Evolutionary conservation across 2,888 invertebrate genomes (phyloP), one percentile per base, ranked within the genome.

Genomic region (Agrotis exclamationis): DNA sequence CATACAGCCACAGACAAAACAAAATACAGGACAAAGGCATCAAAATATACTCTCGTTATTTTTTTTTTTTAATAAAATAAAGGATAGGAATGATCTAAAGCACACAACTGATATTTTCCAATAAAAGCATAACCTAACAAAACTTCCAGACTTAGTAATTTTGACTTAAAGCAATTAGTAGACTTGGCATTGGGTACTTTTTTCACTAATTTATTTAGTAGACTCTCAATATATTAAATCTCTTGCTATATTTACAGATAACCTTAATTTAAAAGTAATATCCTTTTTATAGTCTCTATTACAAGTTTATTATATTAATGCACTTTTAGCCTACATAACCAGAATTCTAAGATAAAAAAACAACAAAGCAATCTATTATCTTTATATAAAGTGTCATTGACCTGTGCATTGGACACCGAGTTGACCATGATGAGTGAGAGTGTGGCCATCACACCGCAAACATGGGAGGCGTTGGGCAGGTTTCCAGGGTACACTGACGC

Each of bases 361-460:
- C 51, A 53, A 56, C 44, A 28, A 39, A 20, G 24, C 53, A 74
- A 62, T 22, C 22, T 0, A 2, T 63, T 73, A 59, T 63, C 14
- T 47, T 0, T 56, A 1, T 48, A 39, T 7, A 47, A 45, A 67
- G 54, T 58, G 73, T 74, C 53, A 84, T 65, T 80, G 85, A 97
- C 98, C 96, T 99, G 99, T 67, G 99, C 98, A 96, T 99, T 99
- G 14, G 99, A 98, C 0, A 99, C 99, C 1, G 99, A 98, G 94
- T 99, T 99, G 48, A 99, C 98, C 99, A 99, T 99, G 83, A 99
- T 97, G 74, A 99, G 97, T 20, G 99, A 99, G 69, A 99, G 87
- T 1, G 99, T 99, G 24, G 99, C 99, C 92, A 99, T 97, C 62
- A 99, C 98, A 11, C 99, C 99, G 90, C 99, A 99, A 68, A 99